A percentile compares a stretch with the other conserved stretches of the same genome.
Evolutionary conservation across 2,797 vertebrate genomes (phyloP).

Genomic region (Adelosebastes latens): DNA sequence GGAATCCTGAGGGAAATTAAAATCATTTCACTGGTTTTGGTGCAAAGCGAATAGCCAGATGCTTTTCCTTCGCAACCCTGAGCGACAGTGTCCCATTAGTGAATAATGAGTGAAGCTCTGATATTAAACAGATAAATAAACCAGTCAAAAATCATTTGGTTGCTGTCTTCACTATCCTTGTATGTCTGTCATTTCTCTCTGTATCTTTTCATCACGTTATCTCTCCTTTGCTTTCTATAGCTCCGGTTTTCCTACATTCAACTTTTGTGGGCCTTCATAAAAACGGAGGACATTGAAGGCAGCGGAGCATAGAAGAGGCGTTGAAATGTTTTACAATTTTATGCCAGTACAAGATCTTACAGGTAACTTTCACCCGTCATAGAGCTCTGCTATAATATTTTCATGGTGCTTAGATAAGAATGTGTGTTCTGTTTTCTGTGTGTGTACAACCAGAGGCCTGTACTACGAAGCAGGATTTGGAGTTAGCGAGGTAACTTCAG

Average conservation of each 20-base stretch:
- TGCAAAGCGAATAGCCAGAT: not conserved
- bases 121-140: not conserved
- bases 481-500: no score
- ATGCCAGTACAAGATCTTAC: constrained; percentile 5
- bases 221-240: not conserved
- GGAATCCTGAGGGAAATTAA: not conserved
- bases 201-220: not conserved
- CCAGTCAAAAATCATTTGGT: not conserved
- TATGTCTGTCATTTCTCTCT: not conserved
- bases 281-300: not conserved
- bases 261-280: not conserved
- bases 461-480: no score
- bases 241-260: not conserved
- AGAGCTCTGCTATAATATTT: not conserved
- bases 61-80: not conserved
- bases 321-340: not conserved
- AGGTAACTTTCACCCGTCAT: not conserved
- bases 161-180: not conserved
- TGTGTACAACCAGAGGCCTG: not conserved
- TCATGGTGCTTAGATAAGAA: not conserved
- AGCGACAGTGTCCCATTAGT: not conserved
- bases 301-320: not conserved
- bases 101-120: not conserved
- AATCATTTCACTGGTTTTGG: not conserved
- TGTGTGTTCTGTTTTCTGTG: not conserved